Base-by-base conservation (phyloP, 2,888 invertebrate genomes). In the Sphaerophoria taeniata region DNA sequence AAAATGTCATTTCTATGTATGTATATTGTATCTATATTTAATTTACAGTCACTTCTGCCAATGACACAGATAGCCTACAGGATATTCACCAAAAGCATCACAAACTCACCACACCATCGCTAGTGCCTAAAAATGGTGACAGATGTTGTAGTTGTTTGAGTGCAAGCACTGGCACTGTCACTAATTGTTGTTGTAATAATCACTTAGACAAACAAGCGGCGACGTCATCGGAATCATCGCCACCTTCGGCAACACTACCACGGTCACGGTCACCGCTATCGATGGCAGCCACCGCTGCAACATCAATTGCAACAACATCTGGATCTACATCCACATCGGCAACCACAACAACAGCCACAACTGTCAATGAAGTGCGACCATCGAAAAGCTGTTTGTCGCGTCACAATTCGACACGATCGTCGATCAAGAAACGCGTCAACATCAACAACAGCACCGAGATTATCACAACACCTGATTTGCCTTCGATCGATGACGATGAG, bases 401-500 rank as follows among this genome's bases (percentile, higher is more conserved):
- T 45, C 90, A 92, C 87, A 91, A 90, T 87, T 92, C 91, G 71
- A 90, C 90, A 45, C 91, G 90, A 87, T 90, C 90, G 61, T 91
- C 91, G 51, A 91, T 90, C 73, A 91, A 91, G 72, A 92, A 92
- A 88, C 91, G 90, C 88, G 92, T 92, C 71, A 92, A 92, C 88
- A 92, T 91, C 39, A 92, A 90, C 87, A 91, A 90, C 67, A 90
- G 90, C 67, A 90, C 90, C 5, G 92, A 92, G 89, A 91, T 91
- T 73, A 92, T 92, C 85, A 90, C 91, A 83, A 89, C 91, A 67
- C 89, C 91, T 43, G 90, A 90, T 14, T 87, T 89, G 73, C 88
- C 88, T 58, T 89, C 86, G 12, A 88, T 88, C 49, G 92, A 92
- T 83, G 95, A 95, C 88, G 95, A 95, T 89, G 95, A 95, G 87